Percentiles rank a stretch among this genome's conserved stretches.
These are phyloP conservation scores for Trichonephila clavata DNA, from an alignment of 1,140 invertebrate genomes.

Conservation along the genomic window DNA sequence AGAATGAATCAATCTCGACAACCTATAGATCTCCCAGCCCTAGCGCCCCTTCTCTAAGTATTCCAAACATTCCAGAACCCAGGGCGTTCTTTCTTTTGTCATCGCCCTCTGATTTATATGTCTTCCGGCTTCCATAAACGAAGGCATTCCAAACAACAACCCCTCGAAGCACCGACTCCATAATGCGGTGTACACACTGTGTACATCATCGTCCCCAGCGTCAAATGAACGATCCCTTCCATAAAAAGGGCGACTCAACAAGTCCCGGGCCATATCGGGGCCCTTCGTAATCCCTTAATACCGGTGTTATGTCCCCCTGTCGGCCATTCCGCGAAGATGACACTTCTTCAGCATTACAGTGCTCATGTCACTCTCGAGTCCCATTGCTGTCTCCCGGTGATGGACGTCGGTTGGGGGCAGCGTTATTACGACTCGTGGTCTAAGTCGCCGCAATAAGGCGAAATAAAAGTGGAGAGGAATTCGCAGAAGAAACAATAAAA, in stretches of 20 bases:
- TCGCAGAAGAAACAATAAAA: no score
- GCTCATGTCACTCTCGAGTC: conserved; percentile 74
- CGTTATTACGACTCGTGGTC: not conserved
- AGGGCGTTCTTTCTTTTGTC: conserved; percentile 7
- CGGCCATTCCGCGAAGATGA: conserved; percentile 55
- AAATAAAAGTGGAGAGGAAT: no score
- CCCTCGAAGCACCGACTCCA: not conserved
- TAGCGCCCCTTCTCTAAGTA: no score
- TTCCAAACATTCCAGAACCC: not conserved
- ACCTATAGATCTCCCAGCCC: no score
- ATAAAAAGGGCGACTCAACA: conserved; percentile 60
- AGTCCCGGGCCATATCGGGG: conserved; percentile 48
- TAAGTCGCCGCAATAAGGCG: no score
- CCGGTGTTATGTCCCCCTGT: conserved; percentile 71
- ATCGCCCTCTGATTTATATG: conserved; percentile 12
- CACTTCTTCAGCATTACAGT: conserved; percentile 73
- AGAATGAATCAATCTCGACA: no score
- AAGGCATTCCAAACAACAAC: not conserved
- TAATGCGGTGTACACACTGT: conserved; percentile 30
- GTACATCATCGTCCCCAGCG: conserved; percentile 61
- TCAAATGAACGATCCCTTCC: conserved; percentile 62
- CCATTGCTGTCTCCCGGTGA: conserved; percentile 69
- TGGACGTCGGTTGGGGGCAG: conserved; percentile 59
- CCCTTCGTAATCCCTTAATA: conserved; percentile 67
- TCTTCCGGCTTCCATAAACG: not conserved